phyloP scores from a whole-genome alignment of 1,140 invertebrate genomes.

The Bombus sylvicola region DNA sequence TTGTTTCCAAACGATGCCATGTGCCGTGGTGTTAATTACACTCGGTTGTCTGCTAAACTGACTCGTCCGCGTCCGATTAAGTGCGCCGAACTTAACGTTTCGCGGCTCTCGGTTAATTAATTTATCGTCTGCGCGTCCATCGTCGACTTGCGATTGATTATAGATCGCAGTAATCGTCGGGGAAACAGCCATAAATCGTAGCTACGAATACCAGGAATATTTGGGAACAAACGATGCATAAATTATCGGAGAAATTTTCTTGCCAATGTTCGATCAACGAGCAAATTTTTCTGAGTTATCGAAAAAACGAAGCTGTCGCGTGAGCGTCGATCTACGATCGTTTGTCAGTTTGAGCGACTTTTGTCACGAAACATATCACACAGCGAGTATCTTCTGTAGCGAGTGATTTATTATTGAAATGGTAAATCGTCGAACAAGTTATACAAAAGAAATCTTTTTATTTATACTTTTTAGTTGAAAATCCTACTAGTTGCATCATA shows the following conservation, averaged over 20 bases:
- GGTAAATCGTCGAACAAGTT: no score
- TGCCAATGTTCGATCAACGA: no score
- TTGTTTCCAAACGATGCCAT: constrained; percentile 29
- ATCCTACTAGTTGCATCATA: background rate
- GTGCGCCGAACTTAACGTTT: constrained; percentile 34
- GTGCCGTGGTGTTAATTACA: constrained; percentile 59
- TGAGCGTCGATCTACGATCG: background rate
- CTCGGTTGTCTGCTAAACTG: constrained; percentile 60
- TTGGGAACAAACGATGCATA: background rate
- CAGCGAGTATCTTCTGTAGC: no score
- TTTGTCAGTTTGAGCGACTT: background rate
- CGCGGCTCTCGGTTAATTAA: constrained; percentile 40
- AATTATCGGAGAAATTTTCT: no score
- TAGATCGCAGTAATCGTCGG: background rate
- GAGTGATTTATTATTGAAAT: no score
- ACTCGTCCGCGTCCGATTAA: constrained; percentile 44
- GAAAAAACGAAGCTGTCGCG: no score
- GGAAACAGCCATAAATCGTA: background rate
- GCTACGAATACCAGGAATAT: no score
- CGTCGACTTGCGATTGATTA: background rate
- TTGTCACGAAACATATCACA: background rate
- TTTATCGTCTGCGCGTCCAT: background rate
- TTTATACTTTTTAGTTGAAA: no score
- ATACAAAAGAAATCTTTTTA: no score
- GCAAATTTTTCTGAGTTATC: no score